Evolutionary conservation across 2,113 vertebrate genomes (phyloP).

Genomic region (Gracilinanus agilis): DNA sequence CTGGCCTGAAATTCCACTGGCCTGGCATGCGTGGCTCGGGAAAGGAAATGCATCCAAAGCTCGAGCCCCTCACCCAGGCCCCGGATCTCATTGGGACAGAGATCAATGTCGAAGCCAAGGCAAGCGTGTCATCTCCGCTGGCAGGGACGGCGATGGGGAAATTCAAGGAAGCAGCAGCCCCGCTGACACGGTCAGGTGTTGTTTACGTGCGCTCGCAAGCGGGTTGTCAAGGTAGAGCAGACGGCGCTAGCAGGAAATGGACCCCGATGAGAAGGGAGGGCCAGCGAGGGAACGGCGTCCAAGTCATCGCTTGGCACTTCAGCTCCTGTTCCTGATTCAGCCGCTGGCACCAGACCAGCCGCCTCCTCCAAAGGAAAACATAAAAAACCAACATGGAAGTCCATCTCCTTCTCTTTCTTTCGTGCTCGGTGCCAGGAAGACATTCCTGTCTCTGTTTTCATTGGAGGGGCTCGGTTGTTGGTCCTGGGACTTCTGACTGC

Average conservation of each 20-base stretch:
- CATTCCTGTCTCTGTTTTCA: background rate
- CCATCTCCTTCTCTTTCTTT: background rate
- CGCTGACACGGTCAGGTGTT: conserved; percentile 80
- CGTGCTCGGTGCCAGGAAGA: background rate
- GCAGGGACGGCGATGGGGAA: conserved; percentile 64
- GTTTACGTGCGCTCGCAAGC: conserved; percentile 68
- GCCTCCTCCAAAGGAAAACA: background rate
- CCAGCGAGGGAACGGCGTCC: conserved; percentile 53
- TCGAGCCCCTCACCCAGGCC: background rate
- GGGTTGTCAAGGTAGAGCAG: conserved; percentile 73
- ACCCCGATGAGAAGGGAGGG: conserved; percentile 5
- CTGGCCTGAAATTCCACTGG: background rate
- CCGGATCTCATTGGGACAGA: background rate
- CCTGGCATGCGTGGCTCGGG: background rate
- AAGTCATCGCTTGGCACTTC: background rate
- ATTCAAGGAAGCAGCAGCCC: conserved; percentile 66
- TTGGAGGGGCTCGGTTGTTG: background rate
- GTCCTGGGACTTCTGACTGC: background rate
- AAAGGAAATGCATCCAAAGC: background rate
- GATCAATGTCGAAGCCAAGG: conserved; percentile 52
- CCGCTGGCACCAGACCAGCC: background rate
- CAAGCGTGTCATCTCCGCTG: conserved; percentile 69
- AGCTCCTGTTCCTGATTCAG: conserved; percentile 9
- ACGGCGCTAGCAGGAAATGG: conserved; percentile 72
- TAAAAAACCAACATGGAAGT: background rate